A percentile compares a stretch with the other conserved stretches of the same genome.
Conservation (phyloP, 2,113 vertebrate genomes). For the Orycteropus afer region DNA sequence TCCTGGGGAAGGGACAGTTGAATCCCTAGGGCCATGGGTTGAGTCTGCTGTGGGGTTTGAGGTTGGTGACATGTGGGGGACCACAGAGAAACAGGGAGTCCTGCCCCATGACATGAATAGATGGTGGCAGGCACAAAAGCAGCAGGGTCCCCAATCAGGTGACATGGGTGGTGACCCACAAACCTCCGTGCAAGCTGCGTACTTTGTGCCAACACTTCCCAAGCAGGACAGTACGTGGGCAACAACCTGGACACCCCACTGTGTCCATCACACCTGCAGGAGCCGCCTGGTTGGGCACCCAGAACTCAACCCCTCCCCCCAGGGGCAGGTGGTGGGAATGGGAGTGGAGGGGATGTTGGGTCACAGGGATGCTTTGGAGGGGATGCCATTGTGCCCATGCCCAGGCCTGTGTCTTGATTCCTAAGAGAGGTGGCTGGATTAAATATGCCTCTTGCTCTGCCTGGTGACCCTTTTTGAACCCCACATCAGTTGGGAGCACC, state of each 20-base stretch:
- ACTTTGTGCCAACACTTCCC: neutral
- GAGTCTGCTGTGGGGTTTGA: neutral
- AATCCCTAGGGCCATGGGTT: neutral
- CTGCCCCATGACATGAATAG: neutral
- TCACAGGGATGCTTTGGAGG: neutral
- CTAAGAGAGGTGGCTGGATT: neutral
- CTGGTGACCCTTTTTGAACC: neutral
- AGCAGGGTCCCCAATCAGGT: neutral
- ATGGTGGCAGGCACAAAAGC: neutral
- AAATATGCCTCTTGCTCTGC: neutral
- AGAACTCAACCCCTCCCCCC: neutral
- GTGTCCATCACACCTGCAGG: neutral
- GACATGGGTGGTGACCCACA: neutral
- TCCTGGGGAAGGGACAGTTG: neutral
- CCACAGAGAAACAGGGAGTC: neutral
- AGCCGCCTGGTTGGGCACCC: neutral
- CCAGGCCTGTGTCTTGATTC: neutral
- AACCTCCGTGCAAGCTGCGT: too few relatives aligned
- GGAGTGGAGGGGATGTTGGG: too few relatives aligned
- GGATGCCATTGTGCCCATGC: neutral
- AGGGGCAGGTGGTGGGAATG: neutral
- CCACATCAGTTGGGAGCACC: neutral
- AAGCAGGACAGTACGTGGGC: neutral
- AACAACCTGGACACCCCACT: neutral
- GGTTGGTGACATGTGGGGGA: neutral